Evolutionary conservation across 2,113 vertebrate genomes (phyloP).

Genomic region (Oenanthe melanoleuca): DNA sequence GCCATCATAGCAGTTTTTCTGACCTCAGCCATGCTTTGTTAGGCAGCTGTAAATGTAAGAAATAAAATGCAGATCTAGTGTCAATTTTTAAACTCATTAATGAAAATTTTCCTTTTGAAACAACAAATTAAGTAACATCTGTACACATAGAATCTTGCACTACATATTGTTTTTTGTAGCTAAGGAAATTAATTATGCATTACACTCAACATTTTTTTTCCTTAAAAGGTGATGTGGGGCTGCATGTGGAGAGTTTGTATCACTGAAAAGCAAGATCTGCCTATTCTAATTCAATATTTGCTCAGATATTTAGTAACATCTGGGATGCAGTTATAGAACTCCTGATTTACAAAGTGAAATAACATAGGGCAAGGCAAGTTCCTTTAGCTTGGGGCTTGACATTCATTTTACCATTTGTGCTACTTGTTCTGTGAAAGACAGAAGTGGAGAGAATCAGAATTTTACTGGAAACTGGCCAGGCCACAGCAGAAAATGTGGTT

Average conservation of each 20-base stretch:
- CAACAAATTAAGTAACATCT: background rate
- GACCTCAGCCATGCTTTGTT: background rate
- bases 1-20: background rate
- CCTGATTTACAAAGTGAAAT: background rate
- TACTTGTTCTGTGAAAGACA: background rate
- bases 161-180: background rate
- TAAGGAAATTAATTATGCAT: background rate
- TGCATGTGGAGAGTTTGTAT: background rate
- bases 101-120: background rate
- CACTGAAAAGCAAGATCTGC: background rate
- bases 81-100: background rate
- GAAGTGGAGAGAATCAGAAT: background rate
- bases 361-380: background rate
- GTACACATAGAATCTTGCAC: background rate
- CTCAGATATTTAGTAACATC: background rate
- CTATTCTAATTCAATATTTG: background rate
- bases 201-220: background rate
- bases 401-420: background rate
- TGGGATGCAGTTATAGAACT: background rate
- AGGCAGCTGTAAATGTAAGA: background rate
- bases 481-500: background rate
- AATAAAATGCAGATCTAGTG: background rate
- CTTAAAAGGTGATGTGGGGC: background rate
- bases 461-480: background rate
- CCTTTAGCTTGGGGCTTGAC: rapidly evolving